These are phyloP conservation scores for Nasonovia ribisnigri DNA, from an alignment of 2,888 invertebrate species.

Conservation along the genomic window DNA sequence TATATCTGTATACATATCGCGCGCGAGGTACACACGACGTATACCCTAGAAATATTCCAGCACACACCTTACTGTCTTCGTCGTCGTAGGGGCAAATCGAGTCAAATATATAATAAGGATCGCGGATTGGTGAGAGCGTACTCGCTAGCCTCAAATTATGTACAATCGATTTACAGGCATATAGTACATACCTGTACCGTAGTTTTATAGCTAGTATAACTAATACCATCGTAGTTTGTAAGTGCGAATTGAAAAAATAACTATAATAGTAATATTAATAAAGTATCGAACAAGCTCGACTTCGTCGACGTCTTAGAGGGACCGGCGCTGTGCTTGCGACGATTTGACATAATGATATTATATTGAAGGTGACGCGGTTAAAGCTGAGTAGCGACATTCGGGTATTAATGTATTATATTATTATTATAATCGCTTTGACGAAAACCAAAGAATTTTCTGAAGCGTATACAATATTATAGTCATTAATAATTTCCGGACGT, in stretches of 20 bases:
- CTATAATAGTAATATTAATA: neutral
- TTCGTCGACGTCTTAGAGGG: neutral
- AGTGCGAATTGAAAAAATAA: neutral
- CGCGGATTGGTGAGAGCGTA: too few relatives aligned
- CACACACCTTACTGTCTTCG: neutral
- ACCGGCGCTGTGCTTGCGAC: neutral
- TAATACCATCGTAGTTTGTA: neutral
- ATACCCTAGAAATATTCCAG: neutral
- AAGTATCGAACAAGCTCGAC: neutral
- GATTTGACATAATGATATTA: neutral
- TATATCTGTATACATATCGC: neutral
- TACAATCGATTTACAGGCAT: too few relatives aligned
- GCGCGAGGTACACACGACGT: neutral
- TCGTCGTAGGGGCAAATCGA: neutral
- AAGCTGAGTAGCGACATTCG: neutral
- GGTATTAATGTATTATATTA: too few relatives aligned
- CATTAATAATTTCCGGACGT: neutral
- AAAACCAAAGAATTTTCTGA: neutral
- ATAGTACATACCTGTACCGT: neutral
- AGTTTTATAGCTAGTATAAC: neutral
- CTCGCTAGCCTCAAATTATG: too few relatives aligned
- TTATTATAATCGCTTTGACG: neutral
- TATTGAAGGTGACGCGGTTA: neutral
- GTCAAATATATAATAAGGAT: neutral
- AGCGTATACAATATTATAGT: neutral